These are phyloP conservation scores for Onthophagus taurus DNA, from an alignment of 1,140 invertebrate species.

Conservation along the genomic window DNA sequence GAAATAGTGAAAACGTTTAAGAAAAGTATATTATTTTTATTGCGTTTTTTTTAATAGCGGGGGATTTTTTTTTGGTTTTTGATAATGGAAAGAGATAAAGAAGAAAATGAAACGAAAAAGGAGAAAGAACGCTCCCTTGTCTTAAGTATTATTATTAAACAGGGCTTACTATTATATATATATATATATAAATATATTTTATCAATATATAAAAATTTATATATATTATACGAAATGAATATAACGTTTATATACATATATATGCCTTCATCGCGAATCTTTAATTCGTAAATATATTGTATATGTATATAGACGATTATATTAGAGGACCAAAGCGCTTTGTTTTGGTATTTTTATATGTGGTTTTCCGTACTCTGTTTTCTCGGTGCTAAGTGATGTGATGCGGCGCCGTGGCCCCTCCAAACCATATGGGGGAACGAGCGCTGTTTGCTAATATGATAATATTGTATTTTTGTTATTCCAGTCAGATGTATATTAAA, in stretches of 20 bases:
- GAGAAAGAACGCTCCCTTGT: constrained; percentile 14
- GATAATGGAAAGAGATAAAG: constrained; percentile 4
- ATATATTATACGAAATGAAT: too few species aligned
- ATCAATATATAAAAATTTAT: too few species aligned
- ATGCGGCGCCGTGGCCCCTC: constrained; percentile 16
- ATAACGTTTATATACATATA: too few species aligned
- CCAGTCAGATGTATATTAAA: constrained; percentile 28
- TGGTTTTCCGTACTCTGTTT: constrained; percentile 35
- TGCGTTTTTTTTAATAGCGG: constrained; percentile 6
- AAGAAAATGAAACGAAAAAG: constrained; percentile 11
- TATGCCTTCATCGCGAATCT: too few species aligned
- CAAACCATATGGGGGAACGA: constrained; percentile 6
- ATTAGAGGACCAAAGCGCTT: constrained; percentile 32
- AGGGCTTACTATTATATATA: constrained; percentile 30
- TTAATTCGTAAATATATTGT: too few species aligned
- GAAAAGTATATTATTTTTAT: too few species aligned
- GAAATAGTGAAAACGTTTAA: too few species aligned
- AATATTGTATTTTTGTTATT: constrained; percentile 31
- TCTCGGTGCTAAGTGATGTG: constrained; percentile 33
- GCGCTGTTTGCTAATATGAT: constrained; percentile 20
- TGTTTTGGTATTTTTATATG: constrained; percentile 35
- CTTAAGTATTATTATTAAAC: constrained; percentile 33
- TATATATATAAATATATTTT: constrained; percentile 18
- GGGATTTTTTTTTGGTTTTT: neutral
- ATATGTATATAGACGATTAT: too few species aligned